Evolutionary conservation across 2,113 vertebrate species (phyloP).

Genomic region (Cricetomys ansorgei): DNA sequence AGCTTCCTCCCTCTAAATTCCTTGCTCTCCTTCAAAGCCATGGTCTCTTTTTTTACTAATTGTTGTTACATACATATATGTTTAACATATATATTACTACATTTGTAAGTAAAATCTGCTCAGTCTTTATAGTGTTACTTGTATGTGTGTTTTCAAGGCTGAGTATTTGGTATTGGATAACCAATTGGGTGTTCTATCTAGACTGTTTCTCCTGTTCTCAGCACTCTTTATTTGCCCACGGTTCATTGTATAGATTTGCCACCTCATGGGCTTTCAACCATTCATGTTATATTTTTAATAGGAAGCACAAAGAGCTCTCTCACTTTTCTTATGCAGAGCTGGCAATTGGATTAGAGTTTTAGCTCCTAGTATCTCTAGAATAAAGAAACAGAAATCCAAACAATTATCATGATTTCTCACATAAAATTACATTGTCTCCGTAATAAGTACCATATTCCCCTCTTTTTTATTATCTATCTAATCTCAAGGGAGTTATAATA

Average conservation of each 20-base stretch:
- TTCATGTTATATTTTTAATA: not conserved
- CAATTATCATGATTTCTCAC: not conserved
- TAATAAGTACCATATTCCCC: not conserved
- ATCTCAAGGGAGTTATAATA: not conserved
- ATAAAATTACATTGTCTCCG: not conserved
- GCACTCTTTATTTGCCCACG: not conserved
- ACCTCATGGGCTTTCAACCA: rapidly evolving
- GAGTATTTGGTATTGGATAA: not conserved
- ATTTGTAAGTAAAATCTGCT: not conserved
- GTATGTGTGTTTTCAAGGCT: not conserved
- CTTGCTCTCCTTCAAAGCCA: not conserved
- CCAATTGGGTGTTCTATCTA: not conserved
- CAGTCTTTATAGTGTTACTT: not conserved
- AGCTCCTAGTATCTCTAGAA: not conserved
- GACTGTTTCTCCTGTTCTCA: not conserved
- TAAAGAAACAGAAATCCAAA: not conserved
- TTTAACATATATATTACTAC: not conserved
- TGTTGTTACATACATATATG: not conserved
- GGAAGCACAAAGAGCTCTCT: not conserved
- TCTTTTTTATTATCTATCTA: not conserved
- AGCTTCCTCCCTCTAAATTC: not conserved
- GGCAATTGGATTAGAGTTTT: not conserved
- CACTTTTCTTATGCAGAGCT: not conserved
- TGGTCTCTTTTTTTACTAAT: not conserved
- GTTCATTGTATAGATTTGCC: not conserved